These are phyloP conservation scores for Lacerta bilineata DNA, from an alignment of 2,797 vertebrate species.

Conservation along the genomic window DNA sequence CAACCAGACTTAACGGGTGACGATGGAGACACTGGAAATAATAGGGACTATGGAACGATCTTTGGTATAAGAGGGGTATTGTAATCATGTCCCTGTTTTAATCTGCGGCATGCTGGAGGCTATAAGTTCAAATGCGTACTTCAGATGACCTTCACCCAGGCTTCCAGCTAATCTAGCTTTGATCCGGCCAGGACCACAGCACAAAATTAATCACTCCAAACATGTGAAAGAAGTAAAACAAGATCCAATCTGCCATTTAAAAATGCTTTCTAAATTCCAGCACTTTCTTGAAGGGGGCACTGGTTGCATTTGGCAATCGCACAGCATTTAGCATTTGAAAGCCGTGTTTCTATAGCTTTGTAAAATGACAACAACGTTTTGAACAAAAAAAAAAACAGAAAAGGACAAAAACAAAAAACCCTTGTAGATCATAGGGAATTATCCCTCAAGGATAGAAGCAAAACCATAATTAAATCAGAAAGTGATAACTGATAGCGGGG, in stretches of 20 bases:
- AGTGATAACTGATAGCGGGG: constrained; percentile 28
- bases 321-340: constrained; percentile 36
- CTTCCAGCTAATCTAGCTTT: neutral
- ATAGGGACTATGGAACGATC: neutral
- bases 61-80: neutral
- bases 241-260: constrained; percentile 11
- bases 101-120: neutral
- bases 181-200: neutral
- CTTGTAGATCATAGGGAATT: constrained; percentile 37
- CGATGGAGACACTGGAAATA: neutral
- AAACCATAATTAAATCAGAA: constrained; percentile 39
- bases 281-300: neutral
- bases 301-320: neutral
- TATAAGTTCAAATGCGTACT: neutral
- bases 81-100: neutral
- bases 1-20: neutral
- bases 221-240: neutral
- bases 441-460: constrained; percentile 38
- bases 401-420: constrained; percentile 4
- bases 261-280: neutral
- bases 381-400: neutral
- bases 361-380: constrained; percentile 7
- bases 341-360: neutral
- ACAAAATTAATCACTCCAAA: constrained; percentile 24
- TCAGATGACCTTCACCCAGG: neutral